Evolutionary conservation across 2,113 vertebrate genomes (phyloP).

Genomic region (Apteryx mantelli): DNA sequence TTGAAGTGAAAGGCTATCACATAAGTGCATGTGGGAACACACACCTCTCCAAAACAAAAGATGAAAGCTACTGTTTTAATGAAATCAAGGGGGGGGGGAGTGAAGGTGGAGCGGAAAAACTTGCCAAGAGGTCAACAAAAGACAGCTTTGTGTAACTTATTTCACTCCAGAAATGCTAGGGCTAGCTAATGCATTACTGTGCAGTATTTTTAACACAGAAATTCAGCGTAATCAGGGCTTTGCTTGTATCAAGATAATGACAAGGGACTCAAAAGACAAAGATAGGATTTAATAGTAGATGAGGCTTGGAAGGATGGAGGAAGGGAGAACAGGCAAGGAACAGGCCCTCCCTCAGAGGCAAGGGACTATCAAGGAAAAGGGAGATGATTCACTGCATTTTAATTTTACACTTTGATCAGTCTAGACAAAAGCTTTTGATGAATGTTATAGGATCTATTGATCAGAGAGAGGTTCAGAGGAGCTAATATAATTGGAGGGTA

Average conservation of each 20-base stretch:
- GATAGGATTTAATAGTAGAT: constrained; percentile 1
- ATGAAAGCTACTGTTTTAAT: constrained; percentile 27
- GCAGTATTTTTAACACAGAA: background rate
- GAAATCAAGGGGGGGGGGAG: constrained; percentile 11
- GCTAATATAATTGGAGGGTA: background rate
- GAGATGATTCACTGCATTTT: background rate
- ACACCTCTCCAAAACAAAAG: background rate
- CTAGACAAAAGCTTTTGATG: background rate
- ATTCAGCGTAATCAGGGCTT: constrained; percentile 3
- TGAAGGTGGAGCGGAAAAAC: constrained; percentile 33
- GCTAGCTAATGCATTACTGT: background rate
- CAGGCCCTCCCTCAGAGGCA: background rate
- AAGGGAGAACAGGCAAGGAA: background rate
- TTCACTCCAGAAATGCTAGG: constrained; percentile 12
- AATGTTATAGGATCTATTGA: background rate
- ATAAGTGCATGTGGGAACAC: accelerated
- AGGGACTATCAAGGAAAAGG: background rate
- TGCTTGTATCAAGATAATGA: background rate
- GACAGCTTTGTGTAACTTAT: constrained; percentile 46
- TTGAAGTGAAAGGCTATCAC: background rate
- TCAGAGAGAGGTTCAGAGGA: background rate
- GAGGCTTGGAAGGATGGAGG: background rate
- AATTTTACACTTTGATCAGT: background rate
- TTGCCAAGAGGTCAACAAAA: constrained; percentile 40
- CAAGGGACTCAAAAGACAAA: background rate